phyloP scores from a whole-genome alignment of 2,888 invertebrate genomes.

The Enoplolaimus lenunculus region DNA sequence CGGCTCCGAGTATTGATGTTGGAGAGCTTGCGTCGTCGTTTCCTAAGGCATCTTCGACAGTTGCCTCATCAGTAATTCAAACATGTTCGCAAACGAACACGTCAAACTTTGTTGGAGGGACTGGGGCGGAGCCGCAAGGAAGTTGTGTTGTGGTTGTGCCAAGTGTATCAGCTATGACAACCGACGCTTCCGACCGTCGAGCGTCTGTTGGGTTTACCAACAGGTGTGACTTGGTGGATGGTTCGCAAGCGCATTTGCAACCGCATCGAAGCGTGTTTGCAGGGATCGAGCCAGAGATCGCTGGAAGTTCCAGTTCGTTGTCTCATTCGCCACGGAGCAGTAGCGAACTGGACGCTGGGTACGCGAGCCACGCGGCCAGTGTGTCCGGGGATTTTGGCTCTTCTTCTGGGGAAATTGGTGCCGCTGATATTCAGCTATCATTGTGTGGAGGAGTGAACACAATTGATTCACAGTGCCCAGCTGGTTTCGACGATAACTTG shows the following conservation, averaged over 20 bases:
- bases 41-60: background rate
- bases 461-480: background rate
- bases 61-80: background rate
- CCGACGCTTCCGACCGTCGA: background rate
- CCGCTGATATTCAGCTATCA: background rate
- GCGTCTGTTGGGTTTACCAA: background rate
- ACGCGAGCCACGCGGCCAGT: constrained; percentile 14
- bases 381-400: constrained; percentile 12
- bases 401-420: no score
- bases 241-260: background rate
- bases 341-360: constrained; percentile 6
- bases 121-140: background rate
- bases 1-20: background rate
- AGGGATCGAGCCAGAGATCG: no score
- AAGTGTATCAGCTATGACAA: background rate
- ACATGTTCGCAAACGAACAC: no score
- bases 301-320: background rate
- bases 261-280: no score
- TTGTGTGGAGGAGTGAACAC: background rate
- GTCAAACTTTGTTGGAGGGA: background rate
- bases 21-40: background rate
- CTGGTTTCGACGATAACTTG: background rate
- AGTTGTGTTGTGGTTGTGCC: background rate
- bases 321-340: background rate
- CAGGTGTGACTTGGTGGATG: background rate